Evolutionary conservation across 1,140 invertebrate genomes (phyloP), one percentile per base, ranked within the genome.

Genomic region (Nasonia giraulti): DNA sequence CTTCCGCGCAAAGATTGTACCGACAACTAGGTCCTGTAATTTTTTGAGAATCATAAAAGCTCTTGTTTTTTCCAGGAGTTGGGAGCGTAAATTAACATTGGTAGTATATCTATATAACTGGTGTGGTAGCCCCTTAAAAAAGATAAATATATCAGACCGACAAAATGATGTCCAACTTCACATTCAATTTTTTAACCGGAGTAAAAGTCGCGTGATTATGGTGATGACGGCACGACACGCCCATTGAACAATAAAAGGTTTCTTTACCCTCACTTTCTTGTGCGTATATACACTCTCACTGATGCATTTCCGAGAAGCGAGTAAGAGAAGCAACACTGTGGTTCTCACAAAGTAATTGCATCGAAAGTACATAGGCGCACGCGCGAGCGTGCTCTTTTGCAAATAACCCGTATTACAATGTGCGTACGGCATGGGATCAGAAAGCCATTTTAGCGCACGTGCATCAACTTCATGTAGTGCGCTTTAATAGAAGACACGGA

Each of bases 341-440:
- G 37, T 44, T 44, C 73, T 44, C 75, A 27, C 23, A 77, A 77
- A 77, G 75, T 79, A 66, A 68, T 79, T 79, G 77, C 77, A 79
- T 79, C 31, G 12, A 66, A 55, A 55, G n/a, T 55, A 77, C n/a
- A 77, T 77, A 75, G 73, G 75, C 75, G 75, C 75, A 66, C 1
- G 55, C 55, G 8, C 11, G 31, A 8, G 27, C 55, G 31, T 62
- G 17, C 23, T 12, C 31, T 79, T 66, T 37, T 33, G 12, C 62
- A 79, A 79, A 79, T 79, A 79, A 79, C 55, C 31, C 47, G 14
- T 66, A 79, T 66, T 79, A 79, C 77, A 79, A 37, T 79, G 55
- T 66, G 20, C 77, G 17, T 79, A 79, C n/a, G 17, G 55, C 17
- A 27, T 27, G 31, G 66, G 55, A 79, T 79, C 55, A 66, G 20